Conservation (phyloP, 2,113 vertebrate genomes). For the Electrona antarctica region DNA sequence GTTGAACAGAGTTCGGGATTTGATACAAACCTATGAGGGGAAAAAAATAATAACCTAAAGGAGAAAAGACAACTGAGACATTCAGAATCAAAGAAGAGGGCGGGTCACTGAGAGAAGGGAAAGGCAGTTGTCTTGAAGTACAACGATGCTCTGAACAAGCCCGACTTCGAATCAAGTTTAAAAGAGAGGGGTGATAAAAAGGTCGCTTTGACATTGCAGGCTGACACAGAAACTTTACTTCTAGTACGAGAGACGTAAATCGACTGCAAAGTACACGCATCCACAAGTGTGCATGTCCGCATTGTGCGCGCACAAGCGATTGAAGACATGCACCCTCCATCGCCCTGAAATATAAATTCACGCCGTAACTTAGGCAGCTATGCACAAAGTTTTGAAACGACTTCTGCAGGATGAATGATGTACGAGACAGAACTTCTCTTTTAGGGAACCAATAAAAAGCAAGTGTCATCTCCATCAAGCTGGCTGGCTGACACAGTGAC, state of each 20-base stretch:
- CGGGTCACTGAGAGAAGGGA: not conserved
- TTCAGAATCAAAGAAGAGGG: not conserved
- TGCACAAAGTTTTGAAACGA: constrained; percentile 49
- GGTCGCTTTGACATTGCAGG: constrained; percentile 2
- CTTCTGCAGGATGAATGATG: constrained; percentile 52
- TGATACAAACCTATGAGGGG: constrained; percentile 26
- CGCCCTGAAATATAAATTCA: constrained; percentile 39
- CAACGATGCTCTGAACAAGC: not conserved
- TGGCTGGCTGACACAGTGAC: constrained; percentile 45
- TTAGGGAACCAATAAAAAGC: constrained; percentile 55
- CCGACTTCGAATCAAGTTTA: not conserved
- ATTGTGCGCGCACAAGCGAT: constrained; percentile 8
- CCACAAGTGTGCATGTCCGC: constrained; percentile 17
- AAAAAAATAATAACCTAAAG: constrained; percentile 2
- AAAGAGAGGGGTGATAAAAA: constrained; percentile 1
- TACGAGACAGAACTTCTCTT: constrained; percentile 55
- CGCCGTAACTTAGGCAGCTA: constrained; percentile 29
- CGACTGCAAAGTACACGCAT: not conserved
- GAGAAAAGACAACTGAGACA: not conserved
- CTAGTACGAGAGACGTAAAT: constrained; percentile 27
- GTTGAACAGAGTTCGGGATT: constrained; percentile 25
- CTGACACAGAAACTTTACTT: constrained; percentile 1
- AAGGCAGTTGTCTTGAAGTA: not conserved
- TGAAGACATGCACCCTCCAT: constrained; percentile 32
- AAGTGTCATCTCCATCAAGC: constrained; percentile 58